Percentiles rank a stretch among this genome's conserved stretches.
Conservation (phyloP, 2,113 vertebrate species). For the Oreochromis niloticus region DNA sequence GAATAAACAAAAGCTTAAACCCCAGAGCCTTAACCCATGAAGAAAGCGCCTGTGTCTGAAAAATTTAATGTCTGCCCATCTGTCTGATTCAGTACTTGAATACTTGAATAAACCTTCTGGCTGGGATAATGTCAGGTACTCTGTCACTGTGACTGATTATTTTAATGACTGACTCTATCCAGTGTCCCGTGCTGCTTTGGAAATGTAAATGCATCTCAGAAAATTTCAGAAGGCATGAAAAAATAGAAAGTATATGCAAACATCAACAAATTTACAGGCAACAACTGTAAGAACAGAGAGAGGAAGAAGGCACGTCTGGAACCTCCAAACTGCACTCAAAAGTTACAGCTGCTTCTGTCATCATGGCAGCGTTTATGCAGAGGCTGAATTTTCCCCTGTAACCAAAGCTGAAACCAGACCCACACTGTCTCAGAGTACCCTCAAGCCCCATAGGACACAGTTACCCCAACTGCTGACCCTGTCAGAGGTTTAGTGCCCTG, state of each 20-base stretch:
- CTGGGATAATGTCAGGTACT: not conserved
- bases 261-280: not conserved
- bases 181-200: not conserved
- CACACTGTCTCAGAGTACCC: constrained; percentile 53
- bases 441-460: constrained; percentile 37
- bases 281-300: not conserved
- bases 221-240: not conserved
- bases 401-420: constrained; percentile 61
- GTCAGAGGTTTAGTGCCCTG: constrained; percentile 8
- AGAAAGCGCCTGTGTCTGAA: constrained; percentile 1
- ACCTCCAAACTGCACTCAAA: not conserved
- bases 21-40: not conserved
- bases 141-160: not conserved
- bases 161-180: constrained; percentile 2
- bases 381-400: constrained; percentile 41
- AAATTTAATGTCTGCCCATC: not conserved
- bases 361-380: constrained; percentile 24
- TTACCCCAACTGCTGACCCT: constrained; percentile 34
- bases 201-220: not conserved
- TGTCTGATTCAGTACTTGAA: not conserved
- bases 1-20: not conserved
- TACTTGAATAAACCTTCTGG: not conserved
- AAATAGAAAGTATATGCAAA: not conserved
- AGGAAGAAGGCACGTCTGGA: not conserved
- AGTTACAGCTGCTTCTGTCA: constrained; percentile 48